Percentiles rank a stretch among this genome's conserved stretches.
phyloP scores from a whole-genome alignment of 2,797 vertebrate genomes.

The Acestrorhynchus altus region DNA sequence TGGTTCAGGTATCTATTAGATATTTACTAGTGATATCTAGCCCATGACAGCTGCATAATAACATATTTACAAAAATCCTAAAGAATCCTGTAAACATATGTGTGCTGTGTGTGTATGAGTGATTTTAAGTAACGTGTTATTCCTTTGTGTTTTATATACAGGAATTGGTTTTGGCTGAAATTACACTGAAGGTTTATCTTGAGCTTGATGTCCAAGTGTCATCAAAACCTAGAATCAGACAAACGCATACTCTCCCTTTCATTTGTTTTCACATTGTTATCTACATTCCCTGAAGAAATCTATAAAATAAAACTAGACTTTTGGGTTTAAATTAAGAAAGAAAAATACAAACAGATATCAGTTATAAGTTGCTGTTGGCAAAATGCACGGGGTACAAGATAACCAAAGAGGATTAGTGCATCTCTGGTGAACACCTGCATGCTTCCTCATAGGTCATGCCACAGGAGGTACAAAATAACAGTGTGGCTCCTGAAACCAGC shows the following conservation, averaged over 20 bases:
- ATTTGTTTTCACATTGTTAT: neutral
- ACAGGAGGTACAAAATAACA: neutral
- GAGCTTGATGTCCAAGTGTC: neutral
- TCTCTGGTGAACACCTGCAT: neutral
- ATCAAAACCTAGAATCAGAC: neutral
- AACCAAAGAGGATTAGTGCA: conserved; percentile 1
- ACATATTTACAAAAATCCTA: too few relatives aligned
- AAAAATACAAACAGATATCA: neutral
- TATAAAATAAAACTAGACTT: neutral
- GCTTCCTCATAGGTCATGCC: conserved; percentile 5
- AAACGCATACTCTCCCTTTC: neutral
- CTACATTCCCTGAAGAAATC: neutral
- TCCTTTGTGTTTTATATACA: too few relatives aligned
- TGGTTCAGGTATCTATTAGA: too few relatives aligned
- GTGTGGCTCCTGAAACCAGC: neutral
- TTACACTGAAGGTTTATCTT: neutral
- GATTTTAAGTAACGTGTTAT: too few relatives aligned
- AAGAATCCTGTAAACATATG: too few relatives aligned
- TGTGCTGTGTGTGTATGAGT: too few relatives aligned
- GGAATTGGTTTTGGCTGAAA: neutral
- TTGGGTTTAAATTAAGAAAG: neutral
- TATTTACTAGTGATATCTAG: too few relatives aligned
- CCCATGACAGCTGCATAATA: too few relatives aligned
- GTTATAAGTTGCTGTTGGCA: neutral
- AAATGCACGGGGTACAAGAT: neutral